Conservation (phyloP, 2,113 vertebrate genomes). For the Halcyon malimbica region DNA sequence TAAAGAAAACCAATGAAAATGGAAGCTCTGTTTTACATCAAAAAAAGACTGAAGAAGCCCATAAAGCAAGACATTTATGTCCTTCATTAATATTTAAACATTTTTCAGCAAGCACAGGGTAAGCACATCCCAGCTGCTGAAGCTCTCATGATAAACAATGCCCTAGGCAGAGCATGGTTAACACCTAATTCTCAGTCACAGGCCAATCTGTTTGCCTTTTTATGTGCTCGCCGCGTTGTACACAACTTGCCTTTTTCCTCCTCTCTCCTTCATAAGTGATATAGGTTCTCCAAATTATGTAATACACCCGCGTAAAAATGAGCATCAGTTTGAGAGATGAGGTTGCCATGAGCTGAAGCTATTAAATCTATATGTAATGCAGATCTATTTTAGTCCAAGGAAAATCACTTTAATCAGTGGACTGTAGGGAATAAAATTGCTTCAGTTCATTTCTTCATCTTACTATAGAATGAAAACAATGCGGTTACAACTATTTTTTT, state of each 20-base stretch:
- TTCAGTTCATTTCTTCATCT: not conserved
- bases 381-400: not conserved
- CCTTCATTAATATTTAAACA: conserved; percentile 58
- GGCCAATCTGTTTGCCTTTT: conserved; percentile 27
- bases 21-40: not conserved
- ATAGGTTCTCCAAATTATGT: not conserved
- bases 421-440: not conserved
- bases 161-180: conserved; percentile 37
- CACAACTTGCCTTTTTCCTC: not conserved
- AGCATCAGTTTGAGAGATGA: not conserved
- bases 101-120: conserved; percentile 36
- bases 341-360: not conserved
- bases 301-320: not conserved
- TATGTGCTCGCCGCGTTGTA: not conserved
- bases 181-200: conserved; percentile 34
- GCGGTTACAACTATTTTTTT: not conserved
- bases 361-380: not conserved
- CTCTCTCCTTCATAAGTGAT: not conserved
- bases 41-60: not conserved
- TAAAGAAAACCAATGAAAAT: not conserved
- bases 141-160: conserved; percentile 22
- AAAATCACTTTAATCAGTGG: not conserved
- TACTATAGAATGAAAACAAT: not conserved
- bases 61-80: conserved; percentile 47
- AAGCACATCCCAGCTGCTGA: conserved; percentile 49